Base-by-base conservation (phyloP, 2,888 invertebrate species). In the Melanchra persicariae region DNA sequence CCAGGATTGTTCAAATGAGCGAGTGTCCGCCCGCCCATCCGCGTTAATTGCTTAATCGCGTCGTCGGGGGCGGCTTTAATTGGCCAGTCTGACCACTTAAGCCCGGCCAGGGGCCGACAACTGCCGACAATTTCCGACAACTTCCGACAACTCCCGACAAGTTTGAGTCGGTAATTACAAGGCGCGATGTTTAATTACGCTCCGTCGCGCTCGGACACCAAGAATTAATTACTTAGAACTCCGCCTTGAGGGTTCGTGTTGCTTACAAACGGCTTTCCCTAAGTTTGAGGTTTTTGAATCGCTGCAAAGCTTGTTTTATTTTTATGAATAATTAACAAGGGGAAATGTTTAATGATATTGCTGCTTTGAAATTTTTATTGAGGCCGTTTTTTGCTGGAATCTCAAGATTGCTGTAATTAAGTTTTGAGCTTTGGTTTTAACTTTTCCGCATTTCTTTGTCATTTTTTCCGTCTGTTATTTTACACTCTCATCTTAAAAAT, bases 21-120 rank as follows among this genome's bases (percentile, higher is more conserved):
- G 88, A 90, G 88, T 89, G 93, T 91, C 94, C 93, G 93, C 93
- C 94, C 92, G 93, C 92, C 94, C 93, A 93, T 89, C 92, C 91
- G 91, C 89, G 92, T 93, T 96, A 96, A 96, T 96, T 95, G 95
- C 95, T 96, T 96, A 95, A 96, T 96, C 95, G 93, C 89, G 86
- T 89, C 90, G 90, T 91, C 88, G 89, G 92, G 93, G 93, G 91
- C 90, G 92, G 92, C 90, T 90, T 91, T 95, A 95, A 95, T 95
- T 94, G 94, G 93, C 91, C 74, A 77, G 85, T 70, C 93, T 92
- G 94, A 91, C 93, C 95, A 94, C 95, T 95, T 94, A 91, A 84
- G 82, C 84, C 70, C 66, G 65, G 59, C 81, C 85, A 73, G 90
- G 88, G 86, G 83, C 91, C 90, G 91, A 91, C 90, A 89, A 91